Conservation (phyloP, 2,797 vertebrate genomes). For the Callimico goeldii region DNA sequence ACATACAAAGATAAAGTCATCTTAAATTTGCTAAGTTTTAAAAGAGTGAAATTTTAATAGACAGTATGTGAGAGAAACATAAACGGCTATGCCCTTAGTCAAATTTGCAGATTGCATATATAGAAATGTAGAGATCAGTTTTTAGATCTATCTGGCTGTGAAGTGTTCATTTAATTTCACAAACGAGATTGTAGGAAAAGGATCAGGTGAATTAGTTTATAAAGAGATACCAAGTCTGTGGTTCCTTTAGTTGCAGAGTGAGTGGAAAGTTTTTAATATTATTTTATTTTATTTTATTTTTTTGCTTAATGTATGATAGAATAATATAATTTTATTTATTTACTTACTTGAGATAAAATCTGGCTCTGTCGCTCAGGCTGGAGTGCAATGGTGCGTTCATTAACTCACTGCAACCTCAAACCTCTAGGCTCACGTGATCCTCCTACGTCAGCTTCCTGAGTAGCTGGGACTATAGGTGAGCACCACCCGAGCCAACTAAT, state of each 20-base stretch:
- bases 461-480: not conserved
- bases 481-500: not conserved
- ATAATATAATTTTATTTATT: too few species aligned
- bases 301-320: too few species aligned
- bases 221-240: slow-evolving; percentile 35
- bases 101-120: not conserved
- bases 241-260: not conserved
- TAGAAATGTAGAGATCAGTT: not conserved
- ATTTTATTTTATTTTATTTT: not conserved
- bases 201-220: slow-evolving; percentile 28
- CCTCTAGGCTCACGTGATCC: not conserved
- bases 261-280: not conserved
- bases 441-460: not conserved
- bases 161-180: not conserved
- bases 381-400: not conserved
- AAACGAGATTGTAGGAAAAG: slow-evolving; percentile 60
- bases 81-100: not conserved
- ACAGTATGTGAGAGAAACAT: not conserved
- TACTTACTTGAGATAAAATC: not conserved
- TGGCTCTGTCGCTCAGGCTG: not conserved
- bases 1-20: not conserved
- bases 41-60: not conserved
- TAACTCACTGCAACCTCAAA: not conserved
- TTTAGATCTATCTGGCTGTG: not conserved
- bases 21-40: not conserved